These are phyloP conservation scores for Xanthia icteritia DNA, from an alignment of 2,888 invertebrate species.

Conservation along the genomic window DNA sequence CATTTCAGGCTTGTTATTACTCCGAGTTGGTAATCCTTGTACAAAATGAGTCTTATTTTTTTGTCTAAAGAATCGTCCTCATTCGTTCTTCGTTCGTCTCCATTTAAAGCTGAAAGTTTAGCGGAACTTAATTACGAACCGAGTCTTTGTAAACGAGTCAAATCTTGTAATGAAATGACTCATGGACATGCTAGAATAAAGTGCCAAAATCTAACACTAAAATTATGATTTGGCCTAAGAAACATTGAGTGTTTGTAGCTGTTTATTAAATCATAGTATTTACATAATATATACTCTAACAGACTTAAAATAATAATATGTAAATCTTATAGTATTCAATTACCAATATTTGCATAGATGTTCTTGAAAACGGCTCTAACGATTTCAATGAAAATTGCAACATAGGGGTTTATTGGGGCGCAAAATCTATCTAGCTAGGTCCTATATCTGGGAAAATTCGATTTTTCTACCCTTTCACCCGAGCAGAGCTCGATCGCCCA, in stretches of 20 bases:
- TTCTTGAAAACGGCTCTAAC: too few species aligned
- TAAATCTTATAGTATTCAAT: too few species aligned
- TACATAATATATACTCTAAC: too few species aligned
- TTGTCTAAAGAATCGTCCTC: not conserved
- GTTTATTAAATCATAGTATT: too few species aligned
- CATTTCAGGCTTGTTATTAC: not conserved
- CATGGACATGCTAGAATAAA: not conserved
- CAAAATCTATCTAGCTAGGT: too few species aligned
- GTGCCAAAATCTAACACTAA: not conserved
- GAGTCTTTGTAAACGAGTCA: not conserved
- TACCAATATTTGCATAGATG: too few species aligned
- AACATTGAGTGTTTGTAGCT: not conserved
- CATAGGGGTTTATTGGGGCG: too few species aligned
- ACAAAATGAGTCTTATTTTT: not conserved
- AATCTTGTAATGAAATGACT: constrained; percentile 26
- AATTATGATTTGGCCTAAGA: not conserved
- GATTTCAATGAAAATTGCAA: too few species aligned
- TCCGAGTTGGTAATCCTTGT: not conserved
- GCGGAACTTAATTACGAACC: not conserved
- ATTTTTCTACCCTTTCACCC: too few species aligned
- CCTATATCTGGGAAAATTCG: too few species aligned
- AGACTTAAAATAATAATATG: too few species aligned
- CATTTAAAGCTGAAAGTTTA: constrained; percentile 1
- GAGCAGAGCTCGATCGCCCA: too few species aligned
- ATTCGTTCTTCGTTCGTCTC: not conserved